Evolutionary conservation across 2,797 vertebrate species (phyloP), one percentile per base, ranked within the genome.

Genomic region (Phataginus tricuspis): DNA sequence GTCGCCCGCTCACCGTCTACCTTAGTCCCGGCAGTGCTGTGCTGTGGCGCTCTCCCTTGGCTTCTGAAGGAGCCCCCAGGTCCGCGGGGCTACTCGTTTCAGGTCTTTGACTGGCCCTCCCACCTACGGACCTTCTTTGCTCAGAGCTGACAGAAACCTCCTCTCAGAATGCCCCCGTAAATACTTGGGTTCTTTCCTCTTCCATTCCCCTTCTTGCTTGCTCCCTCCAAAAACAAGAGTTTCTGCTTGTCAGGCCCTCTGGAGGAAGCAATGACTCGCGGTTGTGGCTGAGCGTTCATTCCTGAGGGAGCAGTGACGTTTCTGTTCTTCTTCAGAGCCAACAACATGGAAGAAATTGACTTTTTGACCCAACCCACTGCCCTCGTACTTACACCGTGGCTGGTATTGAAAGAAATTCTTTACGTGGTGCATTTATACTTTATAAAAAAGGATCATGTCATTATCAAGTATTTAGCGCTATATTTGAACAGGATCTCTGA

Each of bases 141-240:
- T 92, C 61, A 66, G 14, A 63, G 63, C n/a, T 64, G 55, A 68
- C 87, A 96, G 90, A 94, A 96, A 91, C 84, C 91, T 59, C 57
- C 53, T 90, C 71, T 94, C 71, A 92, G 79, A 96, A 93, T 94
- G 57, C 85, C 91, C 94, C 75, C 49, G 5, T 57, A 92, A 96
- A 93, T 90, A 96, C 64, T 93, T 86, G 90, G 93, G 87, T 93
- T 96, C 91, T 97, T 98, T 96, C 96, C 95, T 96, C 80, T 84
- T 51, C 66, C 82, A 79, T 63, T 92, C 74, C 84, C 55, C 87
- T 83, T 95, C 80, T 83, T 66, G 25, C 61, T 66, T 18, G 31
- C 71, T 85, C 51, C 45, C 61, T 97, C 71, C 86, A 39, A 92
- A 72, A 71, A 11, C 66, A 69, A 96, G 72, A 61, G 34, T 92